Evolutionary conservation across 2,113 vertebrate species (phyloP), one percentile per base, ranked within the genome.

Genomic region (Coryphaenoides rupestris): DNA sequence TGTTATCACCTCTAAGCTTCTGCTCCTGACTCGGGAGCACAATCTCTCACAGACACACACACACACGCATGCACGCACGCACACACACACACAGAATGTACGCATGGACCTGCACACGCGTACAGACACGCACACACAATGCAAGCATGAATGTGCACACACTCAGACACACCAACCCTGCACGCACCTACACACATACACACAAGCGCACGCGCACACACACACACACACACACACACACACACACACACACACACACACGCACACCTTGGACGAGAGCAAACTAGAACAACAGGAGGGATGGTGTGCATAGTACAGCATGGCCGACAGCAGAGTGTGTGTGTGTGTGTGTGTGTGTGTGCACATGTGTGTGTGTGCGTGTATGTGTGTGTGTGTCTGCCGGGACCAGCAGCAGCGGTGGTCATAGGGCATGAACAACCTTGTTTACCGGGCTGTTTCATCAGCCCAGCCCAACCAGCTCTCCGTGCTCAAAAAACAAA

Each of bases 371-470:
- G 33, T 12, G 33, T 10, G 1, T 40, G 33, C 13, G 24, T 26
- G 24, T 26, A 6, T 26, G 24, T 26, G 24, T 26, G 24, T 26
- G 24, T 26, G 24, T 26, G 24, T 26, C 3, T 26, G 24, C 6
- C n/a, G n/a, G n/a, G n/a, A n/a, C 24, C 24, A 26, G 24, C 24
- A 2, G 33, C 33, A 40, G 33, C 2, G 13, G 33, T 10, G n/a
- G n/a, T n/a, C n/a, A n/a, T n/a, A 40, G 33, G 33, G 33, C 9
- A 12, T 10, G 2, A 10, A 40, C 9, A 12, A 40, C 33, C 69
- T 65, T 74, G 74, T 79, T 76, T 79, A 70, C 76, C 73, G 65
- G 56, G 74, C 76, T 80, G 76, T 80, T 78, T 72, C 67, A 72
- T 78, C 73, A 83, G 74, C 79, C 80, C 69, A n/a, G 33, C 9